A percentile compares a stretch with the other conserved stretches of the same genome.
Conservation (phyloP, 2,797 vertebrate genomes). For the Prionace glauca region DNA sequence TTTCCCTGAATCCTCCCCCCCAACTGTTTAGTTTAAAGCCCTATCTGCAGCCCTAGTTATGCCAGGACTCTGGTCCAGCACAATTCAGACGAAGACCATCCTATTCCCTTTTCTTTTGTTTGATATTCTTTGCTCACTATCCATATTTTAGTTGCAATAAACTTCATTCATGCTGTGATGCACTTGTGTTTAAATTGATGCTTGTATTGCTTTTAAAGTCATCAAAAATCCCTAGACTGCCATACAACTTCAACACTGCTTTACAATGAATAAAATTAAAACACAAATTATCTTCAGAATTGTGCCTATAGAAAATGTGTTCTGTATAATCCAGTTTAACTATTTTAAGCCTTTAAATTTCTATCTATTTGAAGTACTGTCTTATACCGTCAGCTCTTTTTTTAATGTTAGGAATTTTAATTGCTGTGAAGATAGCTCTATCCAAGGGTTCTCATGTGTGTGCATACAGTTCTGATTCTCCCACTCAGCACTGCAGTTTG, state of each 20-base stretch:
- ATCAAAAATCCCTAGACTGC: background rate
- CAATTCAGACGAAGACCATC: too few relatives aligned
- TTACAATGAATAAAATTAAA: background rate
- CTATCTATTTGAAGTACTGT: background rate
- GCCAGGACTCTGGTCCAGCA: too few relatives aligned
- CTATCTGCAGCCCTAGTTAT: too few relatives aligned
- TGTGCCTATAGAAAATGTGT: background rate
- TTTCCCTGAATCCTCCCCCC: too few relatives aligned
- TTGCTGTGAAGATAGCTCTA: background rate
- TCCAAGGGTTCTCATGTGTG: background rate
- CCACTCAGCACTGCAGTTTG: background rate
- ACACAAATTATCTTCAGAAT: background rate
- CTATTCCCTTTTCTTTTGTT: background rate
- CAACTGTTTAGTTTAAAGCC: too few relatives aligned
- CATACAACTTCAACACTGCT: background rate
- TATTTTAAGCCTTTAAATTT: background rate
- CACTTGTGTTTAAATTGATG: background rate
- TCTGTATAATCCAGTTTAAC: background rate
- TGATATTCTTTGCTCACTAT: background rate
- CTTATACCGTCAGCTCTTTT: background rate
- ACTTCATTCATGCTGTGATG: background rate
- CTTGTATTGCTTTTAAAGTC: background rate
- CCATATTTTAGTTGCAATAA: background rate
- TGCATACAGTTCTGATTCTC: background rate
- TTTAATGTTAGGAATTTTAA: background rate